phyloP scores from a whole-genome alignment of 2,797 vertebrate genomes.

The Mormyrus proboscirostris region DNA sequence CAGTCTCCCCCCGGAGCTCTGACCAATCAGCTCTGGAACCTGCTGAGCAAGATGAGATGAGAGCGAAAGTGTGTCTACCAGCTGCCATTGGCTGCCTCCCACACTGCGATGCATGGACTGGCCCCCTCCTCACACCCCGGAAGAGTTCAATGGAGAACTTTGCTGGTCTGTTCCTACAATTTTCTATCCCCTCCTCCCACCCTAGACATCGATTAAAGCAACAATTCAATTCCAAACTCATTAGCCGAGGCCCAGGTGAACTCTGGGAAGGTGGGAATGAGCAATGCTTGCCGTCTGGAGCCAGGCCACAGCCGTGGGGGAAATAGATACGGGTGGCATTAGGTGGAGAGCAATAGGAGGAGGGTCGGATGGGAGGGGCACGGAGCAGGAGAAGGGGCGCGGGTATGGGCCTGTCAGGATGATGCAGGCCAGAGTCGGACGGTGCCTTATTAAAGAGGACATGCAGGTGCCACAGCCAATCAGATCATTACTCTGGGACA shows the following conservation, averaged over 20 bases:
- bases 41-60: not conserved
- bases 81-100: not conserved
- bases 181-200: not conserved
- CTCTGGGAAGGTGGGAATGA: constrained; percentile 11
- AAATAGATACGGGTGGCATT: constrained; percentile 28
- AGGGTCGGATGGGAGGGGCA: not conserved
- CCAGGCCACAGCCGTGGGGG: not conserved
- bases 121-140: not conserved
- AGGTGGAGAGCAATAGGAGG: constrained; percentile 16
- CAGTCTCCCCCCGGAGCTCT: not conserved
- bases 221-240: constrained; percentile 28
- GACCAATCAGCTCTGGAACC: not conserved
- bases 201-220: constrained; percentile 25
- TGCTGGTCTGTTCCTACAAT: not conserved
- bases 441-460: constrained; percentile 29
- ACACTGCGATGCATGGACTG: not conserved
- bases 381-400: not conserved
- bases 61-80: not conserved
- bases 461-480: constrained; percentile 27
- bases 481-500: not conserved
- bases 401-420: constrained; percentile 41
- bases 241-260: constrained; percentile 23
- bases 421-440: constrained; percentile 25
- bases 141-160: not conserved
- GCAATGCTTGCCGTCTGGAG: constrained; percentile 24